Evolutionary conservation across 2,888 invertebrate genomes (phyloP).

Genomic region (Nomada fabriciana): DNA sequence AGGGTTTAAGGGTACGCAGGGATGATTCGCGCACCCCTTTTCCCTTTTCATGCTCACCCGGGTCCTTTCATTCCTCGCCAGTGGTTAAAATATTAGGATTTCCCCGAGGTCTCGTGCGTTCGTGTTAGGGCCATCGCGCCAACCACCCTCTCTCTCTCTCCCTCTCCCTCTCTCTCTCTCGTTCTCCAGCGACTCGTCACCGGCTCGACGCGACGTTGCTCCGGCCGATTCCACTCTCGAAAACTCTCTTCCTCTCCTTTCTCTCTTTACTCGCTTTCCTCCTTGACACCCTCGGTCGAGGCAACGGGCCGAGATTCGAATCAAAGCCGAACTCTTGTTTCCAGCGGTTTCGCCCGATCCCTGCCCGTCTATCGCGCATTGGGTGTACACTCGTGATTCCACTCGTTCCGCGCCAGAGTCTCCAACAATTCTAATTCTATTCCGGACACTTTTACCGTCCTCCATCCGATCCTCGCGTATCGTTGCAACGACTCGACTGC

Average conservation of each 20-base stretch:
- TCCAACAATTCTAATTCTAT: too few relatives aligned
- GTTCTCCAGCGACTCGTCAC: slow-evolving; percentile 33
- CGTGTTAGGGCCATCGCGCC: slow-evolving; percentile 38
- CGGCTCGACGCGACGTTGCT: slow-evolving; percentile 46
- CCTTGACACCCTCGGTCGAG: slow-evolving; percentile 36
- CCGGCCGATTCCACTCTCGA: slow-evolving; percentile 39
- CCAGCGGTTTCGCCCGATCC: neutral
- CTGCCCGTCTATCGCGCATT: neutral
- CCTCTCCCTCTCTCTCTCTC: neutral
- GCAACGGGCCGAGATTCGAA: slow-evolving; percentile 41
- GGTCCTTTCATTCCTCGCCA: slow-evolving; percentile 74
- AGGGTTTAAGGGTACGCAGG: slow-evolving; percentile 65
- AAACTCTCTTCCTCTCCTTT: slow-evolving; percentile 3
- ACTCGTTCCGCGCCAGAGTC: neutral
- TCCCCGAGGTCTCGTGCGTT: slow-evolving; percentile 67
- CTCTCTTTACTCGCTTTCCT: slow-evolving; percentile 1
- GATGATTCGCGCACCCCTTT: slow-evolving; percentile 70
- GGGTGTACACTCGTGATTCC: too few relatives aligned
- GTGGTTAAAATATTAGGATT: slow-evolving; percentile 79
- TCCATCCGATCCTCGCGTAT: too few relatives aligned
- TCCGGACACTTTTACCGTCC: too few relatives aligned
- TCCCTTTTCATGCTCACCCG: slow-evolving; percentile 76
- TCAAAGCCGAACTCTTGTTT: slow-evolving; percentile 16
- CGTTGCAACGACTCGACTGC: too few relatives aligned
- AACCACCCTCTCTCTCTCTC: neutral